Evolutionary conservation across 2,888 invertebrate genomes (phyloP), one percentile per base, ranked within the genome.

Genomic region (Azorinus chamasolen): DNA sequence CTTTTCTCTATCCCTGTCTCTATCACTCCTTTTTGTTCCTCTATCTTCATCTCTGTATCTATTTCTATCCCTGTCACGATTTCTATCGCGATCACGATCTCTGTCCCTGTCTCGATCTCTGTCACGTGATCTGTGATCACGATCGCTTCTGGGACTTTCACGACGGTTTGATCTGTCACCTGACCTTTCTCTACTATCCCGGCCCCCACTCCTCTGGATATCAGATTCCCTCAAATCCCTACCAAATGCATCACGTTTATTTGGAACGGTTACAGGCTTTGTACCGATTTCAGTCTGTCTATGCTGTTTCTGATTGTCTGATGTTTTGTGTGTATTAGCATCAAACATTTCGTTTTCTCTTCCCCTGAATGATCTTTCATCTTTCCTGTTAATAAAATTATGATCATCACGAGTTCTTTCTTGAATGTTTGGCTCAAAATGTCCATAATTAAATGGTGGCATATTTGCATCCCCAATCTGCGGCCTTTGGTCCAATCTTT

Each of bases 61-160:
- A 37, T 72, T 70, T 72, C 75, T 80, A 18, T 76, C 78, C 66
- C 89, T 68, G 53, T 88, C 86, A 50, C 90, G 86, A 32, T 32
- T 32, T 32, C 32, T 32, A 10, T 72, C 77, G 14, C 63, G 24
- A 45, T 81, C 80, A 8, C 73, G 61, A 89, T 88, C 32, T 85
- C 80, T 25, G 59, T 53, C 85, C 41, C 68, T 32, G 32, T 72
- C 77, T 14, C 63, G 24, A 45, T 81, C 80, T 3, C 71, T 54
- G 89, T 88, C 32, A 85, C 81, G 22, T 59, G 50, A 85, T 46
- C 64, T 59, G 46, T 59, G 53, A 41, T 76, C 75, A 53, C 66
- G 59, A 18, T 72, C 75, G 20, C 48, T n/a, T 22, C 54, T 45
- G 14, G 66, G 66, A 58, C 66, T 66, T 16, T 66, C 66, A 24